Evolutionary conservation across 2,888 invertebrate species (phyloP).

Genomic region (Ceraclea dissimilis): DNA sequence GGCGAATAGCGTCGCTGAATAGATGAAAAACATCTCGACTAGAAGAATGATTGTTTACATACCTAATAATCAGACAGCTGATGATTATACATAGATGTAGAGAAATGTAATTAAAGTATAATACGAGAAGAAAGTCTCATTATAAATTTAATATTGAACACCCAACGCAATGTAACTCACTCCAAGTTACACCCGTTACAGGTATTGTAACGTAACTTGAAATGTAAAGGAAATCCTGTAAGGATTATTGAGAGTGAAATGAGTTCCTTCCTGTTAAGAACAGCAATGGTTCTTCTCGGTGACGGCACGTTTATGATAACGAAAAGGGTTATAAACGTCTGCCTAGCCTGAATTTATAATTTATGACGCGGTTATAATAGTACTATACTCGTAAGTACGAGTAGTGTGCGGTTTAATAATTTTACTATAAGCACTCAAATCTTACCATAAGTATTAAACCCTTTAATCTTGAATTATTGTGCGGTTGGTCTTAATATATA

Average conservation of each 20-base stretch:
- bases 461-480: slow-evolving; percentile 19
- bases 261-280: background rate
- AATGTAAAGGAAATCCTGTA: background rate
- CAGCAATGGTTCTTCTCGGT: slow-evolving; percentile 4
- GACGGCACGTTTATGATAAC: slow-evolving; percentile 24
- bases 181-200: too few relatives aligned
- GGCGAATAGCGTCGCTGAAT: too few relatives aligned
- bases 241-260: background rate
- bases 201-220: background rate
- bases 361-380: slow-evolving; percentile 23
- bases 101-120: too few relatives aligned
- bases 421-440: slow-evolving; percentile 24
- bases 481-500: slow-evolving; percentile 14
- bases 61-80: too few relatives aligned
- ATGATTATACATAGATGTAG: too few relatives aligned
- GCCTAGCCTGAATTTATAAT: slow-evolving; percentile 24
- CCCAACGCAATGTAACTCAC: too few relatives aligned
- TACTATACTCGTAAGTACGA: slow-evolving; percentile 16
- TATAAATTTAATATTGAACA: too few relatives aligned
- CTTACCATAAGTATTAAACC: slow-evolving; percentile 21
- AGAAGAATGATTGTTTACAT: too few relatives aligned
- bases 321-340: slow-evolving; percentile 26
- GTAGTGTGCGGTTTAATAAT: slow-evolving; percentile 22
- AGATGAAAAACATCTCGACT: too few relatives aligned
- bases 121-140: too few relatives aligned